These are phyloP conservation scores for Andinoacara biseriatus DNA, from an alignment of 2,113 vertebrate species.

Conservation along the genomic window DNA sequence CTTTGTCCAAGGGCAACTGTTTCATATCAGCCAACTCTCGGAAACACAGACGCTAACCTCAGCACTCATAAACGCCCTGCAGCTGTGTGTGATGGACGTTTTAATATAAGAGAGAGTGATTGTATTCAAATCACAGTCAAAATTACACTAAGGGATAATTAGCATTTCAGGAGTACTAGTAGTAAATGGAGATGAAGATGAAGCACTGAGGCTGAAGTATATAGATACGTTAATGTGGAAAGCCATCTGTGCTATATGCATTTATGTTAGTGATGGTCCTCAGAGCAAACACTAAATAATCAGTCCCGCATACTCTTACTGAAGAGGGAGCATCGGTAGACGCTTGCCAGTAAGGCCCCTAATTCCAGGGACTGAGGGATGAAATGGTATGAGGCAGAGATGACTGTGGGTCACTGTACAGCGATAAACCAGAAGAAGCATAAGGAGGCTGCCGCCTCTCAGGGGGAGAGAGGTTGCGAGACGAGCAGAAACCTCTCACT, in stretches of 20 bases:
- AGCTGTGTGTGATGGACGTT: slow-evolving; percentile 60
- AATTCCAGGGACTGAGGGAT: slow-evolving; percentile 30
- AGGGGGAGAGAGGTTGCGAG: slow-evolving; percentile 50
- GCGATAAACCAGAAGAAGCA: slow-evolving; percentile 59
- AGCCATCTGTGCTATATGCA: slow-evolving; percentile 38
- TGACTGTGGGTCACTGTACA: slow-evolving; percentile 53
- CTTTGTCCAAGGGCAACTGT: slow-evolving; percentile 76
- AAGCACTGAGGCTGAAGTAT: slow-evolving; percentile 27
- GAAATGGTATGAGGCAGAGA: slow-evolving; percentile 15
- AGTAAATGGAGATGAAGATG: slow-evolving; percentile 49
- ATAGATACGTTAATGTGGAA: slow-evolving; percentile 31
- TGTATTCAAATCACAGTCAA: slow-evolving; percentile 44
- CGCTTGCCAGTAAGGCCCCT: slow-evolving; percentile 37
- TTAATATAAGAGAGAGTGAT: slow-evolving; percentile 46
- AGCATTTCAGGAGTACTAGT: slow-evolving; percentile 30
- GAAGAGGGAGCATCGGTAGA: slow-evolving; percentile 12
- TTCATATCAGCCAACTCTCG: slow-evolving; percentile 71
- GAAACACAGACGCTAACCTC: slow-evolving; percentile 49
- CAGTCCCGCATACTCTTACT: not conserved
- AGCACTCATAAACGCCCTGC: slow-evolving; percentile 51
- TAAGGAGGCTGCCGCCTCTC: slow-evolving; percentile 52
- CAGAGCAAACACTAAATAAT: slow-evolving; percentile 22
- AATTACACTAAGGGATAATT: slow-evolving; percentile 55
- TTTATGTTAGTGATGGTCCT: slow-evolving; percentile 35
- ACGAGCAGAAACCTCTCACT: slow-evolving; percentile 55